Percentiles rank a stretch among this genome's conserved stretches.
phyloP scores from a whole-genome alignment of 2,113 vertebrate genomes.

The Accipiter virgatus region DNA sequence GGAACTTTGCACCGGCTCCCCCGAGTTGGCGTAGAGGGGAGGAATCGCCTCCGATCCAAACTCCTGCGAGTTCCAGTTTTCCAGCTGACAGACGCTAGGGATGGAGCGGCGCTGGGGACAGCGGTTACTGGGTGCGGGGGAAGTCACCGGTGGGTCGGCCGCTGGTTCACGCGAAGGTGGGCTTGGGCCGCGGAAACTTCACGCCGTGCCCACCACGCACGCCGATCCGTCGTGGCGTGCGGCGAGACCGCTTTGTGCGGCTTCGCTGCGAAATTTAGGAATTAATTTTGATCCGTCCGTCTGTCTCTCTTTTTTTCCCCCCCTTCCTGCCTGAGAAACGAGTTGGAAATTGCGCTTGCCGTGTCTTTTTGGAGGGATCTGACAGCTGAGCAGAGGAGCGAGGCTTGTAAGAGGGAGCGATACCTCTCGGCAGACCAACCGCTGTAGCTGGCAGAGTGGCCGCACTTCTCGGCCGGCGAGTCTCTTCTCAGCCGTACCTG shows the following conservation, averaged over 20 bases:
- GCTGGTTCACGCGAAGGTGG: background rate
- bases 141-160: background rate
- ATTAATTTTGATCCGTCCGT: background rate
- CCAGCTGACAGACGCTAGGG: accelerated
- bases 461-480: accelerated
- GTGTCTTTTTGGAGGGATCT: background rate
- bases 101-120: accelerated
- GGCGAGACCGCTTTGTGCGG: background rate
- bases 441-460: background rate
- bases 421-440: background rate
- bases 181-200: background rate
- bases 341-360: background rate
- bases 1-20: background rate
- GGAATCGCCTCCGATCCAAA: accelerated
- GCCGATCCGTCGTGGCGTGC: no score
- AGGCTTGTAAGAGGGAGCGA: background rate
- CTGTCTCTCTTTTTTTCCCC: background rate
- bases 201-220: background rate
- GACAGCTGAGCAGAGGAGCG: background rate
- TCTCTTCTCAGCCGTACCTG: background rate
- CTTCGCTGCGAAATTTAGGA: background rate
- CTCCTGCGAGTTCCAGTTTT: accelerated
- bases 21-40: no score
- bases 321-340: background rate
- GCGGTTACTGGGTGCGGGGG: background rate